Evolutionary conservation across 2,888 invertebrate species (phyloP).

Genomic region (Ectobius pallidus): DNA sequence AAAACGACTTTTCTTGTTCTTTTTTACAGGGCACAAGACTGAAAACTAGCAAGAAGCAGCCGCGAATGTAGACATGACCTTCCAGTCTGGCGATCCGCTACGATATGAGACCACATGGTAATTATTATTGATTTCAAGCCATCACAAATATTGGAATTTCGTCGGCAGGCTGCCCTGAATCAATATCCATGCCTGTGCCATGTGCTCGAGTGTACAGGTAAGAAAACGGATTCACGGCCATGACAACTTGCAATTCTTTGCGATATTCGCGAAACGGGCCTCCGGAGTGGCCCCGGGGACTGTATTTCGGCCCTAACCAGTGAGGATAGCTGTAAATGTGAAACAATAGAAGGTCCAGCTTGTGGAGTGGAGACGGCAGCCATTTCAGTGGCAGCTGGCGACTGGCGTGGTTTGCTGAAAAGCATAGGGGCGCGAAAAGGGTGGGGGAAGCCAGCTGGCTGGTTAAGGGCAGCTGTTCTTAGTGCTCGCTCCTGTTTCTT

Average conservation of each 20-base stretch:
- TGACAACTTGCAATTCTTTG: slow-evolving; percentile 40
- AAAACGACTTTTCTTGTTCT: background rate
- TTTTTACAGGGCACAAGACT: background rate
- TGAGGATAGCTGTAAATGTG: slow-evolving; percentile 42
- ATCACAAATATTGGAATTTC: slow-evolving; percentile 47
- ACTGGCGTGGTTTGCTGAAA: slow-evolving; percentile 42
- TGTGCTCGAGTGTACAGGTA: slow-evolving; percentile 43
- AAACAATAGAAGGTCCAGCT: slow-evolving; percentile 43
- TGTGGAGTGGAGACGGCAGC: slow-evolving; percentile 41
- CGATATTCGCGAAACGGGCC: slow-evolving; percentile 28
- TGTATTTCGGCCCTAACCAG: slow-evolving; percentile 39
- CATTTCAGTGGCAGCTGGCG: slow-evolving; percentile 46
- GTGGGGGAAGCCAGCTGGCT: slow-evolving; percentile 17
- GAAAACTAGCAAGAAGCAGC: background rate
- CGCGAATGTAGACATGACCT: slow-evolving; percentile 28
- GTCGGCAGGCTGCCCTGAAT: slow-evolving; percentile 45
- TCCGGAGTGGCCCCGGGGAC: slow-evolving; percentile 30
- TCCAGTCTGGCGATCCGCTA: slow-evolving; percentile 30
- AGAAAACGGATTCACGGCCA: slow-evolving; percentile 33
- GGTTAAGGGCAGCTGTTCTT: slow-evolving; percentile 20
- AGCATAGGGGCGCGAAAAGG: slow-evolving; percentile 21
- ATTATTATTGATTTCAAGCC: slow-evolving; percentile 46
- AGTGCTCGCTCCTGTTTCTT: background rate
- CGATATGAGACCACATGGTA: slow-evolving; percentile 45
- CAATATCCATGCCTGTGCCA: slow-evolving; percentile 46